Percentiles rank a stretch among this genome's conserved stretches.
These are phyloP conservation scores for Pavo muticus DNA, from an alignment of 2,113 vertebrate genomes.

Conservation along the genomic window DNA sequence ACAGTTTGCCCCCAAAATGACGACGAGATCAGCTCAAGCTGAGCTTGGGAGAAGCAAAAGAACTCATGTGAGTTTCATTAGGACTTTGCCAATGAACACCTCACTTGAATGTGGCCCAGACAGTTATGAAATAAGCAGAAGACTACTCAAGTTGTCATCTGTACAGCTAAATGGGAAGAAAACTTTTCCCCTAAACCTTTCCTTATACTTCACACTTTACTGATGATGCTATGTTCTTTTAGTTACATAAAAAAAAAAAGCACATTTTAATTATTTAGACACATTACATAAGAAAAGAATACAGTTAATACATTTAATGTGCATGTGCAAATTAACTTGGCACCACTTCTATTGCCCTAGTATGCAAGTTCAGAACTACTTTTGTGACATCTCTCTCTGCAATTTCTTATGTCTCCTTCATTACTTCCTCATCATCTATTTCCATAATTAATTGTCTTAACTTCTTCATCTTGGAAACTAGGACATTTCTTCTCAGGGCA, in stretches of 20 bases:
- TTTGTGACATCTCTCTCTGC: background rate
- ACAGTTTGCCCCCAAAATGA: background rate
- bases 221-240: background rate
- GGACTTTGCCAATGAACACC: background rate
- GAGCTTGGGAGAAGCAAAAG: background rate
- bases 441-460: background rate
- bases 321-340: background rate
- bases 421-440: background rate
- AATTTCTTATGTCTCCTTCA: background rate
- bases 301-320: background rate
- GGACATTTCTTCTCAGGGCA: background rate
- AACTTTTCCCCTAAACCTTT: background rate
- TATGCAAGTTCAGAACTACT: background rate
- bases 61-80: background rate
- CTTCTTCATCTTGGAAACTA: background rate
- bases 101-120: background rate
- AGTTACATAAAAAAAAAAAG: background rate
- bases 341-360: background rate
- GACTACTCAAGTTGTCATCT: background rate
- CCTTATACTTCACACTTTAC: background rate
- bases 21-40: background rate
- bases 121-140: background rate
- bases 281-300: constrained; percentile 12
- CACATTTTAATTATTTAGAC: constrained; percentile 41
- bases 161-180: background rate